phyloP scores from a whole-genome alignment of 2,113 vertebrate genomes.

The Myiozetetes cayanensis region DNA sequence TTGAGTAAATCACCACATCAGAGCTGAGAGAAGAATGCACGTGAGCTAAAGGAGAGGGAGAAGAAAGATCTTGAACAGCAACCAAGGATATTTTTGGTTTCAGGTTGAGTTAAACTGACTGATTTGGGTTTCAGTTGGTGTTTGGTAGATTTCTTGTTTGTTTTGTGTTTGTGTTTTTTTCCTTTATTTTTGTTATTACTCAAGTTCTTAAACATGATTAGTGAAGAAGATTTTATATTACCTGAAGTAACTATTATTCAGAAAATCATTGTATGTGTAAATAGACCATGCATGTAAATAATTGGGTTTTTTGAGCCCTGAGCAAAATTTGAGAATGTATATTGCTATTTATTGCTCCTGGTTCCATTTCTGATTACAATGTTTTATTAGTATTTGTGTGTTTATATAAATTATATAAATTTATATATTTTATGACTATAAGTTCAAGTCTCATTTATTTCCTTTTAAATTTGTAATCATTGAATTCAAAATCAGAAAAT shows the following conservation, averaged over 20 bases:
- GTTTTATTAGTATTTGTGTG: background rate
- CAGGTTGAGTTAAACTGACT: background rate
- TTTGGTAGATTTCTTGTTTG: background rate
- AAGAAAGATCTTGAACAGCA: background rate
- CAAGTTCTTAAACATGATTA: background rate
- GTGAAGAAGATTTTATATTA: background rate
- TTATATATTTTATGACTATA: background rate
- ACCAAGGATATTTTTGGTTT: background rate
- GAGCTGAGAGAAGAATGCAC: background rate
- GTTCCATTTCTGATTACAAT: background rate
- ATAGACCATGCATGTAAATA: background rate
- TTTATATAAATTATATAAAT: background rate
- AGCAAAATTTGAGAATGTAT: background rate
- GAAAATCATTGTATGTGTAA: background rate
- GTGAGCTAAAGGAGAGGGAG: background rate
- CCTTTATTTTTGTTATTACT: background rate
- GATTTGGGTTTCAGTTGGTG: background rate
- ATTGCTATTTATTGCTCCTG: background rate
- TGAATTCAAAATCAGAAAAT: background rate
- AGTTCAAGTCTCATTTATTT: background rate
- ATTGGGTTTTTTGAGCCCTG: background rate
- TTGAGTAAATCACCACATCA: background rate
- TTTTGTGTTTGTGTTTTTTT: background rate
- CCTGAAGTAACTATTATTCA: background rate
- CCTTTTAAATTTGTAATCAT: background rate